Percentiles rank a stretch among this genome's conserved stretches.
Evolutionary conservation across 2,888 invertebrate genomes (phyloP).

Genomic region (Falcaria lacertinaria): DNA sequence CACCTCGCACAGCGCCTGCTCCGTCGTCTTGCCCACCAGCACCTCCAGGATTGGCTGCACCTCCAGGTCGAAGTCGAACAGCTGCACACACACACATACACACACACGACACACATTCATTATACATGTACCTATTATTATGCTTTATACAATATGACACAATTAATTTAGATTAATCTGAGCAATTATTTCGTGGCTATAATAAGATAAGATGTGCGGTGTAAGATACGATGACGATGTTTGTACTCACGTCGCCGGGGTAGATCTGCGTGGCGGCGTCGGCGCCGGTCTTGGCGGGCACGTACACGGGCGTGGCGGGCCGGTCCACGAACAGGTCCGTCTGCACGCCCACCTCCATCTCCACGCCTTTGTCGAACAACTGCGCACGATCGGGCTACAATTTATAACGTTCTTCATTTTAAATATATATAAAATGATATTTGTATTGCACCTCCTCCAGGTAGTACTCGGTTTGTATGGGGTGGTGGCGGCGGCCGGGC

Average conservation of each 20-base stretch:
- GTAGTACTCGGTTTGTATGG: slow-evolving; percentile 93
- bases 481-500: slow-evolving; percentile 90
- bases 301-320: slow-evolving; percentile 88
- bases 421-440: neutral
- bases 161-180: no score
- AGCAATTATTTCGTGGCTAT: no score
- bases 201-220: no score
- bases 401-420: neutral
- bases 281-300: slow-evolving; percentile 88
- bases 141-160: no score
- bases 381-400: no score
- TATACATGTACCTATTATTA: no score
- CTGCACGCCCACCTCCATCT: slow-evolving; percentile 89
- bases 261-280: slow-evolving; percentile 92
- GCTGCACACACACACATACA: slow-evolving; percentile 54
- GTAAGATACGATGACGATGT: no score
- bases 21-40: slow-evolving; percentile 92
- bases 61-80: slow-evolving; percentile 95
- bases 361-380: slow-evolving; percentile 86
- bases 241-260: slow-evolving; percentile 84
- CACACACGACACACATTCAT: no score
- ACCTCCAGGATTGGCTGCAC: slow-evolving; percentile 94
- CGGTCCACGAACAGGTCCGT: slow-evolving; percentile 93
- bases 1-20: slow-evolving; percentile 93
- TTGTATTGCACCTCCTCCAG: slow-evolving; percentile 85